Evolutionary conservation across 1,140 invertebrate species (phyloP), one percentile per base, ranked within the genome.

Genomic region (Scaptomyza montana): DNA sequence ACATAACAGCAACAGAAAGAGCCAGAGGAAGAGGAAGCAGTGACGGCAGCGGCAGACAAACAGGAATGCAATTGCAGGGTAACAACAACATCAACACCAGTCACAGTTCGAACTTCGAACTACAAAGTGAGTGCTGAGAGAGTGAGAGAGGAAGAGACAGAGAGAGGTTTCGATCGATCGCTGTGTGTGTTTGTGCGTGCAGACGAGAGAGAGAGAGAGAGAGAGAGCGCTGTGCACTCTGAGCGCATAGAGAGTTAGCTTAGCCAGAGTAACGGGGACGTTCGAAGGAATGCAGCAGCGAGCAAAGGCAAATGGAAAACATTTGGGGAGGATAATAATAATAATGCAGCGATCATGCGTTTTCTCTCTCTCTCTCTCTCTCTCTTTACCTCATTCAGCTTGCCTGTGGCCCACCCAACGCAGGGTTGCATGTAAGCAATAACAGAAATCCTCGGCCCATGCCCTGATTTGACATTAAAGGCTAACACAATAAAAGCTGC

Each of bases 51-150:
- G 33, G 39, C 63, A 54, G 63, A 63, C 53, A 77, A 78, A 85
- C 80, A 85, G 81, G 78, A 85, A 86, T 86, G 82, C 81, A 86
- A 86, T 87, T 81, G 78, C 81, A 86, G 78, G 49, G 66, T 54
- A 57, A 41, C 28, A 71, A 30, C 12, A 57, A 53, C 47, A 57
- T 28, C 43, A 51, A 30, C 54, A 56, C 8, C 39, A 62, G 60
- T 54, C 47, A 21, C 54, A 66, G 54, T 33, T 41, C 28, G 13
- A 47, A 47, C 25, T 59, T 59, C 56, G 28, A 59, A 43, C 39
- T 8, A n/a, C 36, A 12, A 56, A 45, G 36, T 9, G 41, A 47
- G 39, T 21, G 33, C 8, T 10, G 54, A 21, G 10, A 33, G 47
- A 45, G 21, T 5, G 39, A 43, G 39, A 43, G 39, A 43, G 39